A percentile compares a stretch with the other conserved stretches of the same genome.
Evolutionary conservation across 1,140 invertebrate species (phyloP).

Genomic region (Bombus soroeensis): DNA sequence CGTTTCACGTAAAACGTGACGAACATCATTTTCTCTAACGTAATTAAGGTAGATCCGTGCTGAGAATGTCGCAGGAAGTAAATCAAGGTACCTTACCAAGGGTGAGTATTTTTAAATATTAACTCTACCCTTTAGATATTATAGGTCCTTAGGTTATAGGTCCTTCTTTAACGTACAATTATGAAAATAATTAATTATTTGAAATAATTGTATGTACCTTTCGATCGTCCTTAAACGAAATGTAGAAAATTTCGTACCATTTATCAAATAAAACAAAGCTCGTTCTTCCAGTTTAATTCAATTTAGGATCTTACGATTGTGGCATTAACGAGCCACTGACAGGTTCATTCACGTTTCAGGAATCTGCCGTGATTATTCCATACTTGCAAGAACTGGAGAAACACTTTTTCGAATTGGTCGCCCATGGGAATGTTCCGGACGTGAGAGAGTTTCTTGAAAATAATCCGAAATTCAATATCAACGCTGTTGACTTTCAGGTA

Average conservation of each 20-base stretch:
- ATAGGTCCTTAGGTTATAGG: background rate
- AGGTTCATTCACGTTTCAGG: slow-evolving; percentile 38
- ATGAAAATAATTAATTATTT: background rate
- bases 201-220: background rate
- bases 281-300: no score
- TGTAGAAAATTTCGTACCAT: background rate
- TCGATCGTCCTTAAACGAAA: background rate
- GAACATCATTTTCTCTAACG: background rate
- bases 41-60: background rate
- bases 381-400: slow-evolving; percentile 80
- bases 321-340: background rate
- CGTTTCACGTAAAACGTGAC: background rate
- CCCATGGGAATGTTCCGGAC: slow-evolving; percentile 72
- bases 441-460: slow-evolving; percentile 76
- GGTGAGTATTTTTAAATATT: slow-evolving; percentile 33
- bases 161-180: background rate
- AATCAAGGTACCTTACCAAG: background rate
- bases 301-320: no score
- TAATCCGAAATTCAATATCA: slow-evolving; percentile 81
- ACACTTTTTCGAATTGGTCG: slow-evolving; percentile 82
- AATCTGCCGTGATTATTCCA: slow-evolving; percentile 77
- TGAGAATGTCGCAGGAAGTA: slow-evolving; percentile 22
- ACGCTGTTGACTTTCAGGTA: slow-evolving; percentile 83
- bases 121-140: background rate
- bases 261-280: background rate